Conservation (phyloP, 2,797 vertebrate species). For the Emydoidea blandingii region DNA sequence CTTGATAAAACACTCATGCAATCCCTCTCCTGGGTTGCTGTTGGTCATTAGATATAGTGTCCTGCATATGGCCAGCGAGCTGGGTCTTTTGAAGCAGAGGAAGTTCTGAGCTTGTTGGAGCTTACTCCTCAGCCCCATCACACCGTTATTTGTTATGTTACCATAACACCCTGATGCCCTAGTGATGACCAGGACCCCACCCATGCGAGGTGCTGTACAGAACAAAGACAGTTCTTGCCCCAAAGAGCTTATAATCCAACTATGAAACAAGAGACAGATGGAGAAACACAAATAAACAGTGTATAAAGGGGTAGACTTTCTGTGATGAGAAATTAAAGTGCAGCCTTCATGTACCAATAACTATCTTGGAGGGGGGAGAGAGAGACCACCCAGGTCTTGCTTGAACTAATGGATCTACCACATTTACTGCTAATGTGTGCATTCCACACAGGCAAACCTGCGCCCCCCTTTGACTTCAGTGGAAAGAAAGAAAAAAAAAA, state of each 20-base stretch:
- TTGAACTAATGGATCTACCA: not conserved
- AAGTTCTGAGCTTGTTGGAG: not conserved
- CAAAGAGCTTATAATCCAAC: not conserved
- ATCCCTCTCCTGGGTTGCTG: not conserved
- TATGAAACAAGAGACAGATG: not conserved
- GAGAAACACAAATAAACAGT: not conserved
- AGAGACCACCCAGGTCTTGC: not conserved
- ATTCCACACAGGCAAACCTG: not conserved
- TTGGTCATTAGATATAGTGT: not conserved
- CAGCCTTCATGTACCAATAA: not conserved
- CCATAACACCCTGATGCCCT: not conserved
- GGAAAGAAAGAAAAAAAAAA: constrained; percentile 15
- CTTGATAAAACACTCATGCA: not conserved
- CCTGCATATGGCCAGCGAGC: not conserved
- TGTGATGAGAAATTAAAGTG: not conserved
- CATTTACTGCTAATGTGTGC: not conserved
- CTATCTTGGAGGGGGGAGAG: not conserved
- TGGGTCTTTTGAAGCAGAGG: not conserved
- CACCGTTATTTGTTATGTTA: not conserved
- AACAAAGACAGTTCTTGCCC: not conserved
- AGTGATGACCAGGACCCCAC: not conserved
- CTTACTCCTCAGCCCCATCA: not conserved
- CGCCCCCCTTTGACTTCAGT: not conserved
- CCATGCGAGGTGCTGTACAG: not conserved
- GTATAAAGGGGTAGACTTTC: not conserved